These are phyloP conservation scores for Saturnia japonica DNA, from an alignment of 2,888 invertebrate species.

Conservation along the genomic window DNA sequence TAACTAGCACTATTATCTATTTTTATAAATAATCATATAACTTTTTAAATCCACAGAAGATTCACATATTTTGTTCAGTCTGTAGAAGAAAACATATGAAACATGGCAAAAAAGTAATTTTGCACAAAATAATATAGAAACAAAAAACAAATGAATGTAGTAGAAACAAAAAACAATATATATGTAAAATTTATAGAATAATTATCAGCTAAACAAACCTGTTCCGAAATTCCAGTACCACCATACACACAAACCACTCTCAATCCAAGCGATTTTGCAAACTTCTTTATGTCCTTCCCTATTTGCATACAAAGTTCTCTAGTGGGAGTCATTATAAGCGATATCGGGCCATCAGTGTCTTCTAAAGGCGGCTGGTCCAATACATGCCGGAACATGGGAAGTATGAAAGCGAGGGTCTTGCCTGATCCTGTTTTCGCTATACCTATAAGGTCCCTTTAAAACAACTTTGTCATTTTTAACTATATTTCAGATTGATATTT, in stretches of 20 bases:
- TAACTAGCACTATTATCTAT: too few species aligned
- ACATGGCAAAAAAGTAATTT: too few species aligned
- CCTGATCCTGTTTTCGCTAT: conserved; percentile 99
- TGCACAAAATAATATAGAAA: not conserved
- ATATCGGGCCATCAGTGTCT: conserved; percentile 98
- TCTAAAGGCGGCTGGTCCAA: conserved; percentile 96
- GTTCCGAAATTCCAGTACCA: conserved; percentile 97
- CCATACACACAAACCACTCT: conserved; percentile 98
- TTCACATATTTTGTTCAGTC: too few species aligned
- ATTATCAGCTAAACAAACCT: conserved; percentile 61
- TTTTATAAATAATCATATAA: too few species aligned
- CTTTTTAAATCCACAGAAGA: too few species aligned
- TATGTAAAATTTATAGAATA: not conserved
- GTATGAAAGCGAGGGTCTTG: conserved; percentile 97
- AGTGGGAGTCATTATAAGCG: conserved; percentile 98
- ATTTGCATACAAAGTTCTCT: conserved; percentile 99
- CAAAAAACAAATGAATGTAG: not conserved
- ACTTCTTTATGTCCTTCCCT: conserved; percentile 97
- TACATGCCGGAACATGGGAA: conserved; percentile 98
- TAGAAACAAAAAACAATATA: not conserved
- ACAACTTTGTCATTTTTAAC: conserved; percentile 10
- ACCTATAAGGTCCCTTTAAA: conserved; percentile 92
- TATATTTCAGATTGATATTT: not conserved
- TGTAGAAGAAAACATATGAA: too few species aligned
- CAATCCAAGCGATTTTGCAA: conserved; percentile 92